Percentiles rank a stretch among this genome's conserved stretches.
Conservation (phyloP, 2,797 vertebrate species). For the Aulostomus chinensis region DNA sequence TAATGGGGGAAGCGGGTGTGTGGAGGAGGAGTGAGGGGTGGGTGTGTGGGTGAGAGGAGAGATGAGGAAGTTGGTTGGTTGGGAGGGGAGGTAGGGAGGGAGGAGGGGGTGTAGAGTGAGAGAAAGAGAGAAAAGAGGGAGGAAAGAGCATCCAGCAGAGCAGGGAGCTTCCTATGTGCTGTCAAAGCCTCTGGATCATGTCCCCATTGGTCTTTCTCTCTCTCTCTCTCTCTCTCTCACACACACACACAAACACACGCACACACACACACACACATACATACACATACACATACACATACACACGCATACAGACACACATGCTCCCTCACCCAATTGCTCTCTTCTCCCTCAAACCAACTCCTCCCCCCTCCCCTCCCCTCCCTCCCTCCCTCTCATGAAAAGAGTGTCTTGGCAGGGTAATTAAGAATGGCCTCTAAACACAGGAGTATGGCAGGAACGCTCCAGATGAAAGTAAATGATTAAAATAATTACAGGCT, state of each 20-base stretch:
- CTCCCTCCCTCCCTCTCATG: slow-evolving; percentile 61
- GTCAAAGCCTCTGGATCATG: slow-evolving; percentile 78
- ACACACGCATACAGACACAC: slow-evolving; percentile 34
- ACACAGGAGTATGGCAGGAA: slow-evolving; percentile 95
- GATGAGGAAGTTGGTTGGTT: slow-evolving; percentile 55
- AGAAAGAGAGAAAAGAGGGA: slow-evolving; percentile 23
- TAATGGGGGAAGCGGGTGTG: slow-evolving; percentile 50
- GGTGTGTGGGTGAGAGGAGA: slow-evolving; percentile 31
- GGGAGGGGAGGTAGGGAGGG: slow-evolving; percentile 7
- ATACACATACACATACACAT: slow-evolving; percentile 26
- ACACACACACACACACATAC: slow-evolving; percentile 30
- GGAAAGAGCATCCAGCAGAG: slow-evolving; percentile 72
- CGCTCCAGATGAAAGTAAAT: slow-evolving; percentile 99
- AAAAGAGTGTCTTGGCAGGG: slow-evolving; percentile 88
- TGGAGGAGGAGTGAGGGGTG: slow-evolving; percentile 10
- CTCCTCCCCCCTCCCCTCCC: slow-evolving; percentile 30
- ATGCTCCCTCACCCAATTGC: slow-evolving; percentile 45
- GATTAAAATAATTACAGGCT: slow-evolving; percentile 99
- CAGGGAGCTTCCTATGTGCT: slow-evolving; percentile 77
- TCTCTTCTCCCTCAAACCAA: slow-evolving; percentile 55
- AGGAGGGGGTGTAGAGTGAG: too few relatives aligned
- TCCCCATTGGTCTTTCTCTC: slow-evolving; percentile 71
- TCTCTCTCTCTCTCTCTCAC: slow-evolving; percentile 22
- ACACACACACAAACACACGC: too few relatives aligned
- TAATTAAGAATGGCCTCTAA: slow-evolving; percentile 99